These are phyloP conservation scores for Buceros bicornis DNA, from an alignment of 2,797 vertebrate species.

Conservation along the genomic window DNA sequence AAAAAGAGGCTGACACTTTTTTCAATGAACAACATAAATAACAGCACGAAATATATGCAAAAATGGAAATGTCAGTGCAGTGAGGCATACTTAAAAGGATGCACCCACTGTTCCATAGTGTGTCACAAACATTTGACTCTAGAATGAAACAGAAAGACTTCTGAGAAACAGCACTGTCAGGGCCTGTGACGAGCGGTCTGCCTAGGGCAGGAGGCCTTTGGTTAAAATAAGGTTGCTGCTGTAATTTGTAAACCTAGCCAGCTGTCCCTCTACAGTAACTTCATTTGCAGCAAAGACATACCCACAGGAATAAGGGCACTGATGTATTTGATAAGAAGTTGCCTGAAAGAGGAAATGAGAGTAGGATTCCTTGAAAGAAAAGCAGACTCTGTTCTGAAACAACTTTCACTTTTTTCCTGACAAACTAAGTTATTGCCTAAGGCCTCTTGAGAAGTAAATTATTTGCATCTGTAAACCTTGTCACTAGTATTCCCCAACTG, in stretches of 20 bases:
- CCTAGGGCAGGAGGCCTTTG: background rate
- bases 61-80: background rate
- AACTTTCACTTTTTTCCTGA: background rate
- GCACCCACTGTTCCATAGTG: background rate
- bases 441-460: background rate
- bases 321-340: background rate
- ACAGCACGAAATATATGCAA: background rate
- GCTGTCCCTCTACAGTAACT: background rate
- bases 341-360: background rate
- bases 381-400: background rate
- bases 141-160: background rate
- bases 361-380: background rate
- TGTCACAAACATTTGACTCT: background rate
- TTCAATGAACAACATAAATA: background rate
- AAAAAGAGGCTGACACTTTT: background rate
- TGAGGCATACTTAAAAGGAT: background rate
- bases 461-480: background rate
- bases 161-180: background rate
- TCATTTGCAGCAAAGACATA: background rate
- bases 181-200: background rate
- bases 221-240: background rate
- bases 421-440: background rate
- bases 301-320: background rate
- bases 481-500: background rate
- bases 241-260: background rate